Evolutionary conservation across 2,888 invertebrate species (phyloP), one percentile per base, ranked within the genome.

Genomic region (Limnephilus marmoratus): DNA sequence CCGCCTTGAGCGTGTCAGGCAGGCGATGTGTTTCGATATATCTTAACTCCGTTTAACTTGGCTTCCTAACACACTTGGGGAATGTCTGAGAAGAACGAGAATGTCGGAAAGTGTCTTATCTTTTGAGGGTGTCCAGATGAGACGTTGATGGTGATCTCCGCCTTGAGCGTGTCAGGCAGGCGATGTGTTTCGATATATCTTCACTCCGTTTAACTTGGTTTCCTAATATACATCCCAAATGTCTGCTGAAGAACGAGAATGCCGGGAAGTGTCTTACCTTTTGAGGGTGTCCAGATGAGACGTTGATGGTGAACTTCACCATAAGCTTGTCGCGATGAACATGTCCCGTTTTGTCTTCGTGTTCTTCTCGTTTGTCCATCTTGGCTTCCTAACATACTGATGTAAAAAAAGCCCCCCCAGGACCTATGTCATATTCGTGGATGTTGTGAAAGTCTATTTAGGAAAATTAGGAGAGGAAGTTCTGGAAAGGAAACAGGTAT

Each of bases 261-360:
- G n/a, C n/a, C n/a, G 24, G 85, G 13, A 41, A 37, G 12, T 85
- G 31, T 34, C 12, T 81, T 94, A 96, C 96, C 96, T 96, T 96
- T 99, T 99, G 95, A 99, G 96, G 93, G 99, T 99, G 96, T 99
- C 99, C 96, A 99, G 97, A 96, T 99, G 99, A 94, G n/a, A 99
- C 99, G 96, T 99, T 99, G 96, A 99, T 99, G 95, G 99, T 99
- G 95, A 99, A 99, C 96, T 99, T 99, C 93, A 99, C 99, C 96
- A 99, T 99, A 94, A 99, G 97, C 96, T 99, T 99, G 96, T 99
- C 99, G 96, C 98, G 99, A 97, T 98, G 99, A 37, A 1, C 2
- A 37, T 98, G 94, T 99, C 97, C 99, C 99, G 99, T 95, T 99
- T 99, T 5, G 99, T 99, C 96, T 99, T 99, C 93, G 99, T 99